A percentile compares a stretch with the other conserved stretches of the same genome.
phyloP scores from a whole-genome alignment of 2,113 vertebrate species.

The Brachionichthys hirsutus region DNA sequence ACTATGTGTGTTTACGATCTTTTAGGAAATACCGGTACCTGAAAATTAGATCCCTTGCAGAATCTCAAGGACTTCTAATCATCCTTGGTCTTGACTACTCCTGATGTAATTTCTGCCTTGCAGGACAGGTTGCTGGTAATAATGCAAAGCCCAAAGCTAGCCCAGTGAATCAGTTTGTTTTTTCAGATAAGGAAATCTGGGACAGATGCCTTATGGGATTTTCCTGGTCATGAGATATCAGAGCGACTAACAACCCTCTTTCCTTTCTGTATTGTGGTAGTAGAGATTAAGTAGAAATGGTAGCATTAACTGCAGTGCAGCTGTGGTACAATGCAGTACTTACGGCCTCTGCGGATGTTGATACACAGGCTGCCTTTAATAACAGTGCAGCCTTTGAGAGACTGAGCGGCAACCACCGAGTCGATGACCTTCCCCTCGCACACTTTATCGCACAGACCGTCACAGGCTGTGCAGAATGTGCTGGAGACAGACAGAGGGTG shows the following conservation, averaged over 20 bases:
- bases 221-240: neutral
- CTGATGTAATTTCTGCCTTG: neutral
- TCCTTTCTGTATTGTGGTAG: neutral
- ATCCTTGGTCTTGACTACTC: neutral
- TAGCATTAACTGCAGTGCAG: neutral
- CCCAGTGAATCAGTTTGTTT: neutral
- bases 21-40: neutral
- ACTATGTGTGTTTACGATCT: neutral
- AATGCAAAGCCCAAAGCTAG: neutral
- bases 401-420: conserved; percentile 92
- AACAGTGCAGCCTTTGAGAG: conserved; percentile 93
- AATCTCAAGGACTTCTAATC: neutral
- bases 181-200: conserved; percentile 2
- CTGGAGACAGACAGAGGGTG: conserved; percentile 69
- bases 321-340: conserved; percentile 71
- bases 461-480: conserved; percentile 92
- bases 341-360: conserved; percentile 95
- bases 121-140: neutral
- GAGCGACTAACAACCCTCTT: neutral
- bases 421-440: conserved; percentile 91
- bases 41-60: neutral
- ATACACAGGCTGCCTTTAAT: conserved; percentile 94
- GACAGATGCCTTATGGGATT: neutral
- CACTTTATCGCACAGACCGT: conserved; percentile 93
- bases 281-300: neutral